Evolutionary conservation across 2,797 vertebrate genomes (phyloP), one percentile per base, ranked within the genome.

Genomic region (Mus minutoides): DNA sequence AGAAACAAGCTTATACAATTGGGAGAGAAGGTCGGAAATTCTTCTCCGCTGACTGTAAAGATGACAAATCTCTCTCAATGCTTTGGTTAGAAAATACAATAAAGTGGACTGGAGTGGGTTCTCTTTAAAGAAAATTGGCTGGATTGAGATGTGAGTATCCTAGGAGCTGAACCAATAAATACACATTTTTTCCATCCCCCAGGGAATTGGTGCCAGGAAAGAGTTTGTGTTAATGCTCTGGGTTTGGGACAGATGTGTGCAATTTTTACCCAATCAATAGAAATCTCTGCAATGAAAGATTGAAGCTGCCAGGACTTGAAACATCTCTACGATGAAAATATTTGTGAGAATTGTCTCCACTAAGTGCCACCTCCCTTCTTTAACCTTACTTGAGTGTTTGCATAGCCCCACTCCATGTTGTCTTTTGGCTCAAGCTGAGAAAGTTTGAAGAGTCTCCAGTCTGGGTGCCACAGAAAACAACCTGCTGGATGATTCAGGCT

Each of bases 121-220:
- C 85, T 92, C 92, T 96, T 97, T 94, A 83, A 98, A 98, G 97
- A 98, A 98, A 98, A 98, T 98, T 96, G 98, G 96, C 97, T 97
- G 97, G 97, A 98, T 98, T 98, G 98, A 98, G 97, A 98, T 96
- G 98, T 97, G 98, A 98, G 93, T 73, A 97, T 97, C 97, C 95
- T 97, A 97, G 98, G 98, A 98, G 97, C 96, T 77, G 58, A 96
- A 98, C 40, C 94, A 96, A 98, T 97, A 98, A 99, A 98, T 99
- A 99, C 99, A 99, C 99, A 99, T 99, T 98, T 96, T 97, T 97
- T 91, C 98, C 98, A 96, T 94, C 92, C 98, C 98, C 96, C 94
- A 96, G 98, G 98, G 98, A 98, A 98, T 95, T 83, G 97, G 96
- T 92, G 96, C 95, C 85, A 96, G 97, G 97, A 97, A 97, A 84